Evolutionary conservation across 2,113 vertebrate species (phyloP).

Genomic region (Caloenas nicobarica): DNA sequence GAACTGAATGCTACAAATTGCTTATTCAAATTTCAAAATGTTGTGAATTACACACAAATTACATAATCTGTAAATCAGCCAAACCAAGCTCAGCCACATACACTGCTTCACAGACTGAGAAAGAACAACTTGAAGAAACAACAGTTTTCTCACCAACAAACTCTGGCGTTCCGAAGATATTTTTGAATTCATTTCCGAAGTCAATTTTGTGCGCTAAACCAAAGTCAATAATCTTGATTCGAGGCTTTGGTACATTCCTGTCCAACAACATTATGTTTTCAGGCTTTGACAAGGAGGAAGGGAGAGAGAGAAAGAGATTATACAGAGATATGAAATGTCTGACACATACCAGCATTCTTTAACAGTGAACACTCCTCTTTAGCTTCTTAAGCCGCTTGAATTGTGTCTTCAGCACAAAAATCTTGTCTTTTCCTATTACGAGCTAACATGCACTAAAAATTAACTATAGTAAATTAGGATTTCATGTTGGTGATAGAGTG

Average conservation of each 20-base stretch:
- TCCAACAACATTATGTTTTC: conserved; percentile 99
- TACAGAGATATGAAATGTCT: not conserved
- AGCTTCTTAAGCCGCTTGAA: not conserved
- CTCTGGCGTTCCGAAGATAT: conserved; percentile 97
- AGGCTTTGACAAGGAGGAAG: conserved; percentile 78
- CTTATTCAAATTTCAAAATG: not conserved
- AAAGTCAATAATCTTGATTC: conserved; percentile 98
- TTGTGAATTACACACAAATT: not conserved
- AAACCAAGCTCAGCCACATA: not conserved
- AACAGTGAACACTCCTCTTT: not conserved
- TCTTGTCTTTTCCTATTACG: not conserved
- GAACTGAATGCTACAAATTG: not conserved
- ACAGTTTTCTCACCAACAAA: conserved; percentile 89
- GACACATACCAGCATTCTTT: not conserved
- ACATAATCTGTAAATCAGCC: not conserved
- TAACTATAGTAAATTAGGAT: not conserved
- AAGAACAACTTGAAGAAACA: not conserved
- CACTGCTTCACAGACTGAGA: not conserved
- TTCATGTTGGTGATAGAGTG: not conserved
- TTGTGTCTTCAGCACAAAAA: not conserved
- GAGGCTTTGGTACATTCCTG: conserved; percentile 90
- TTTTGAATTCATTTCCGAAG: conserved; percentile 98
- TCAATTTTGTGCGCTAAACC: conserved; percentile 98
- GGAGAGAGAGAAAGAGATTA: not conserved
- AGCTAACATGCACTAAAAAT: not conserved